Base-by-base conservation (phyloP, 2,888 invertebrate species). In the Xylota sylvarum region DNA sequence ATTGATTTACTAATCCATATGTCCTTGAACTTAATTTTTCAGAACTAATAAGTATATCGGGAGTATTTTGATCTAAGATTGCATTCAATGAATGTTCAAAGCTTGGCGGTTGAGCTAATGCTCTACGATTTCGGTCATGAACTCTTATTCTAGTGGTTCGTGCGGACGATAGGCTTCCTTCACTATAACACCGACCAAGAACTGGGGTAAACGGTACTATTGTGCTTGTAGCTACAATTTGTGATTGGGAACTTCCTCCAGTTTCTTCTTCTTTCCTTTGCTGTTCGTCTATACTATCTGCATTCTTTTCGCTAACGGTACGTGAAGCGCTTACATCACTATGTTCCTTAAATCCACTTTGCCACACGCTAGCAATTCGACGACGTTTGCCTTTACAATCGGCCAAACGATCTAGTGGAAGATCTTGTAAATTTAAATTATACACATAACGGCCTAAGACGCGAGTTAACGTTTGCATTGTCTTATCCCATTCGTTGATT, bases 401-500 rank as follows among this genome's bases (percentile, higher is more conserved):
- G 55, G 95, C 96, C 58, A 97, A 93, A 40, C 97, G 94, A 89
- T 97, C 97, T 85, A 97, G 91, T 2, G 96, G 97, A 67, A 97
- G 93, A 93, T 98, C 98, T 62, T 96, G 96, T 88, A 99, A 93
- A 93, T 99, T 99, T 88, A 99, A 94, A 88, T 97, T 96, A 91
- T 99, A 99, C 23, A 99, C 98, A 92, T 99, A 98, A 17, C 98
- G 95, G 0, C 98, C 98, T 78, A 99, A 94, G 43, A 99, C 98
- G 86, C 98, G 94, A 0, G 99, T 99, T 88, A 99, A 92, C 0
- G 98, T 99, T 91, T 98, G 98, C 95, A 99, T 96, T n/a, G 98
- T 98, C 95, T 98, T 98, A 95, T 97, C 97, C 98, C 98, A 99
- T 92, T 99, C 98, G 87, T 96, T 96, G 86, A 99, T 97, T 10